A percentile compares a stretch with the other conserved stretches of the same genome.
These are phyloP conservation scores for Coendou prehensilis DNA, from an alignment of 2,797 vertebrate species.

Conservation along the genomic window DNA sequence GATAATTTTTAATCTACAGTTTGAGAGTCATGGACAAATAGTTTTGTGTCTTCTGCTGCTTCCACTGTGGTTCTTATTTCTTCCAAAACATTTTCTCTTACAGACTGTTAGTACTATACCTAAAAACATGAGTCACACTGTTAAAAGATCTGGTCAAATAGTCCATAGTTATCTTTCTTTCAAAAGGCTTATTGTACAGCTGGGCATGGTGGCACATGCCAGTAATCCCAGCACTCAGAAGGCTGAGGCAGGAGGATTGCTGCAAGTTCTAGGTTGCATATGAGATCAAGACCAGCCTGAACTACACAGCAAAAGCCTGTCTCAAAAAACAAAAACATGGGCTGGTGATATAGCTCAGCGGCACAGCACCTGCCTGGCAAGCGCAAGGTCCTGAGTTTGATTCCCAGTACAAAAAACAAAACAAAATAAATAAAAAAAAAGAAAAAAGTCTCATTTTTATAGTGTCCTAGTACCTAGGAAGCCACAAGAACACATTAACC, in stretches of 20 bases:
- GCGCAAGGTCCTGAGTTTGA: too few relatives aligned
- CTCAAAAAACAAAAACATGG: background rate
- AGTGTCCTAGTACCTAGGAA: background rate
- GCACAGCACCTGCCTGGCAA: too few relatives aligned
- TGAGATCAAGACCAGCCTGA: background rate
- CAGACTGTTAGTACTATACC: background rate
- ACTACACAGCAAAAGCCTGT: background rate
- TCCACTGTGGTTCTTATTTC: background rate
- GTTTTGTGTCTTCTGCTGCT: background rate
- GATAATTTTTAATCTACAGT: constrained; percentile 38
- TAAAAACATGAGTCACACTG: background rate
- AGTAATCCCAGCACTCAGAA: background rate
- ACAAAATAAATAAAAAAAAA: background rate
- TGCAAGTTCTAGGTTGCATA: background rate
- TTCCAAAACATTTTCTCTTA: constrained; percentile 2
- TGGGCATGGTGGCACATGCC: background rate
- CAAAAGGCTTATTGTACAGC: background rate
- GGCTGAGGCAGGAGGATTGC: background rate
- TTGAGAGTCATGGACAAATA: constrained; percentile 2
- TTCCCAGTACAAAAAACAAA: background rate
- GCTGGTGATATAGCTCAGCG: too few relatives aligned
- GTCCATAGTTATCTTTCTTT: background rate
- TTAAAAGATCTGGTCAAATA: background rate
- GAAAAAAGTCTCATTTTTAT: background rate
- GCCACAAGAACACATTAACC: background rate